phyloP scores from a whole-genome alignment of 2,888 invertebrate genomes.

The Synergus gifuensis region DNA sequence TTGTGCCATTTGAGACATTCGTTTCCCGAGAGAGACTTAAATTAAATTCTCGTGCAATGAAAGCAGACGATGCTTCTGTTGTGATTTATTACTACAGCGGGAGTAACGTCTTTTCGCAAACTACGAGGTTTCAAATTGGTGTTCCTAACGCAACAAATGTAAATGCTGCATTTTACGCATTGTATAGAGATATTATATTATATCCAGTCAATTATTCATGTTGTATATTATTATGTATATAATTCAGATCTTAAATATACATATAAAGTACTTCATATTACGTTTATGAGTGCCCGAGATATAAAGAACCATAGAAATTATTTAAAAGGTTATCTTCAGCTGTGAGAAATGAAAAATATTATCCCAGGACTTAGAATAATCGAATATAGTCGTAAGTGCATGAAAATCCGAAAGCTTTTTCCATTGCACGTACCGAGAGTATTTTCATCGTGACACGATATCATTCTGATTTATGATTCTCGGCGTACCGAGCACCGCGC shows the following conservation, averaged over 20 bases:
- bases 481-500: constrained; percentile 32
- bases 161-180: not conserved
- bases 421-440: constrained; percentile 5
- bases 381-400: not conserved
- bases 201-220: not conserved
- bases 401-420: not conserved
- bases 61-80: constrained; percentile 33
- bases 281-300: not conserved
- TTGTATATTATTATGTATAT: not conserved
- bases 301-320: not conserved
- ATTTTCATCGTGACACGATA: constrained; percentile 37
- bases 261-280: not conserved
- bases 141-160: not conserved
- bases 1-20: constrained; percentile 33
- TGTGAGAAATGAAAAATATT: constrained; percentile 15
- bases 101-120: constrained; percentile 24
- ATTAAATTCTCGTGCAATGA: constrained; percentile 37
- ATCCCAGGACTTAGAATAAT: not conserved
- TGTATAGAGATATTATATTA: not conserved
- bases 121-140: constrained; percentile 31
- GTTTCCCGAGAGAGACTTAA: constrained; percentile 34
- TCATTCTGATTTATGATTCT: constrained; percentile 34
- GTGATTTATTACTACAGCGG: constrained; percentile 31
- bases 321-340: not conserved
- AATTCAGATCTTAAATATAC: not conserved